Evolutionary conservation across 2,113 vertebrate species (phyloP).

Genomic region (Tachysurus fulvidraco): DNA sequence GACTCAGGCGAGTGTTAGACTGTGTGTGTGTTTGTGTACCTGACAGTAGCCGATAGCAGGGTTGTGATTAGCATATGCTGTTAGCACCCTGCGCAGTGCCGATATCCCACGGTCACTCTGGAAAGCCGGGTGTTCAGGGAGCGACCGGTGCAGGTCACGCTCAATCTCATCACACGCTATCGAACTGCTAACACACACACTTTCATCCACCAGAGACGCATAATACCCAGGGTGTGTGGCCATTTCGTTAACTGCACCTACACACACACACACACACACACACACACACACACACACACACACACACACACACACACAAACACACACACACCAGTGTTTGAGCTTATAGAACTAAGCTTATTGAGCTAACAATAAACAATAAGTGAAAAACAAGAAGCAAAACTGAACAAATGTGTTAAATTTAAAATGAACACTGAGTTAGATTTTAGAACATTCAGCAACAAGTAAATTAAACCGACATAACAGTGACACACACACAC

Average conservation of each 20-base stretch:
- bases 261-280: constrained; percentile 67
- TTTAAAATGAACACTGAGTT: neutral
- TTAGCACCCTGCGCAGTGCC: constrained; percentile 91
- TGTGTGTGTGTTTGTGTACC: constrained; percentile 69
- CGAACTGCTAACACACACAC: constrained; percentile 83
- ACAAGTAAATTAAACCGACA: neutral
- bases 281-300: too few relatives aligned
- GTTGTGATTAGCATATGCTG: constrained; percentile 92
- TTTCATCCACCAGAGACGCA: constrained; percentile 85
- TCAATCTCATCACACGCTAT: constrained; percentile 97
- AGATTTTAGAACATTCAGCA: neutral
- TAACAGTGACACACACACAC: constrained; percentile 30
- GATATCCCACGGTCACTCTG: constrained; percentile 97
- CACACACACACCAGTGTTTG: neutral
- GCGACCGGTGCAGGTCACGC: constrained; percentile 90
- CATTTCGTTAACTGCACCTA: constrained; percentile 96
- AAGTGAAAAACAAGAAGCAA: too few relatives aligned
- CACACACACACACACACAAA: too few relatives aligned
- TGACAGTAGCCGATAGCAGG: constrained; percentile 98
- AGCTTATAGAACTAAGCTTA: neutral
- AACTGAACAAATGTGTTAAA: too few relatives aligned
- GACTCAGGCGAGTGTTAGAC: neutral
- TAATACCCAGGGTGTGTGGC: constrained; percentile 92
- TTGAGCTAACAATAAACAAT: too few relatives aligned
- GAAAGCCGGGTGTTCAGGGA: constrained; percentile 96